Evolutionary conservation across 1,140 invertebrate species (phyloP).

Genomic region (Apolygus lucorum): DNA sequence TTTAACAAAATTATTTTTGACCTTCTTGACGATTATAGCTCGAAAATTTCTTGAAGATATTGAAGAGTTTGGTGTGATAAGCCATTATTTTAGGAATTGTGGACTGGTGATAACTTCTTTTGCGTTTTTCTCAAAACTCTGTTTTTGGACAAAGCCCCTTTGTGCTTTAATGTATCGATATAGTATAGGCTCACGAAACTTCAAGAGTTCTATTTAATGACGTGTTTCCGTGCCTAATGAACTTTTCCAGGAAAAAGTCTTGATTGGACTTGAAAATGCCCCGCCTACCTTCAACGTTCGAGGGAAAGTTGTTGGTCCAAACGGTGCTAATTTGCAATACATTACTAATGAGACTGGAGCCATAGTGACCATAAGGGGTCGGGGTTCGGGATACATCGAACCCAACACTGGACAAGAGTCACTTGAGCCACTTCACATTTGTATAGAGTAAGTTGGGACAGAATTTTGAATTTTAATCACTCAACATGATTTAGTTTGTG

Average conservation of each 20-base stretch:
- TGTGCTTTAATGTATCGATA: too few species aligned
- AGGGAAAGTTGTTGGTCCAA: slow-evolving; percentile 57
- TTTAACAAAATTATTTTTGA: too few species aligned
- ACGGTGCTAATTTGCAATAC: slow-evolving; percentile 65
- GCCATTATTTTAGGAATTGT: too few species aligned
- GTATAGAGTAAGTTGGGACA: slow-evolving; percentile 52
- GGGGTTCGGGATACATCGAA: slow-evolving; percentile 56
- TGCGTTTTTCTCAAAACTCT: too few species aligned
- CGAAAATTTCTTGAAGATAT: too few species aligned
- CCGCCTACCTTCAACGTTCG: slow-evolving; percentile 65
- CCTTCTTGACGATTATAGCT: too few species aligned
- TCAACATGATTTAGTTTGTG: too few species aligned
- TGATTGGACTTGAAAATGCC: slow-evolving; percentile 65
- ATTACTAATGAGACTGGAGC: slow-evolving; percentile 68
- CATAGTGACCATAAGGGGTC: slow-evolving; percentile 59
- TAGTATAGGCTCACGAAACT: too few species aligned
- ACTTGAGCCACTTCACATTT: slow-evolving; percentile 68
- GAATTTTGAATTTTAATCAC: neutral
- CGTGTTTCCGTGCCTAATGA: slow-evolving; percentile 12
- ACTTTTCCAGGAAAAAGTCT: slow-evolving; percentile 54
- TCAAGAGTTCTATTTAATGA: too few species aligned
- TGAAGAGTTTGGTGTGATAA: too few species aligned
- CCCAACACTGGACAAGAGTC: slow-evolving; percentile 53
- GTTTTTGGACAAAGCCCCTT: too few species aligned
- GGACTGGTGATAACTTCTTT: too few species aligned